phyloP scores from a whole-genome alignment of 2,797 vertebrate species.

The Botia almorhae region DNA sequence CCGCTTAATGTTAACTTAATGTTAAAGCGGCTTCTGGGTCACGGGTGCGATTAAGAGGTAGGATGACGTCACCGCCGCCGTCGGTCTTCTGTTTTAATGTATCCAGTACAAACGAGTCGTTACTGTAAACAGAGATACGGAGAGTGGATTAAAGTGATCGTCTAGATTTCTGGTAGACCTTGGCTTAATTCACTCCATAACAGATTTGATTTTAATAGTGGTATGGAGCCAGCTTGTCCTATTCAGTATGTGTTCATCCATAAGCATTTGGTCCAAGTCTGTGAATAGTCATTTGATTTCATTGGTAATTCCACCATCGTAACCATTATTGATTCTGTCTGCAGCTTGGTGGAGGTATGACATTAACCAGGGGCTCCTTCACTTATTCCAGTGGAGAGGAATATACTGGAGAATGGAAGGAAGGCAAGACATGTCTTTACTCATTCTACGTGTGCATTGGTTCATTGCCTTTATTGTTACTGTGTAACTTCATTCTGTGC shows the following conservation, averaged over 20 bases:
- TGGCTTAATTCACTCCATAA: background rate
- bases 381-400: slow-evolving; percentile 96
- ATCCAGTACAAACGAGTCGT: background rate
- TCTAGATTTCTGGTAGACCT: background rate
- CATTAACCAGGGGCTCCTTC: slow-evolving; percentile 96
- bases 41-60: background rate
- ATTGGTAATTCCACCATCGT: background rate
- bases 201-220: background rate
- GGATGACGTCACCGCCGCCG: slow-evolving; percentile 29
- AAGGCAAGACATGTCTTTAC: slow-evolving; percentile 78
- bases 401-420: slow-evolving; percentile 97
- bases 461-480: too few species aligned
- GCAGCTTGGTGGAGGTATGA: slow-evolving; percentile 79
- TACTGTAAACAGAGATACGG: background rate
- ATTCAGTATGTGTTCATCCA: background rate
- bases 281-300: background rate
- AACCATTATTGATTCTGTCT: slow-evolving; percentile 12
- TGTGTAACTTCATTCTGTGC: background rate
- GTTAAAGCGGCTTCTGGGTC: background rate
- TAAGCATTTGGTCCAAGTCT: background rate
- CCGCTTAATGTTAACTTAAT: too few species aligned
- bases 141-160: background rate
- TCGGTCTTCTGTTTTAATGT: slow-evolving; percentile 1
- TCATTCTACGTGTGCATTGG: too few species aligned
- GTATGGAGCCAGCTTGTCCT: slow-evolving; percentile 3